These are phyloP conservation scores for Drosophila albomicans DNA, from an alignment of 1,140 invertebrate genomes.

Conservation along the genomic window DNA sequence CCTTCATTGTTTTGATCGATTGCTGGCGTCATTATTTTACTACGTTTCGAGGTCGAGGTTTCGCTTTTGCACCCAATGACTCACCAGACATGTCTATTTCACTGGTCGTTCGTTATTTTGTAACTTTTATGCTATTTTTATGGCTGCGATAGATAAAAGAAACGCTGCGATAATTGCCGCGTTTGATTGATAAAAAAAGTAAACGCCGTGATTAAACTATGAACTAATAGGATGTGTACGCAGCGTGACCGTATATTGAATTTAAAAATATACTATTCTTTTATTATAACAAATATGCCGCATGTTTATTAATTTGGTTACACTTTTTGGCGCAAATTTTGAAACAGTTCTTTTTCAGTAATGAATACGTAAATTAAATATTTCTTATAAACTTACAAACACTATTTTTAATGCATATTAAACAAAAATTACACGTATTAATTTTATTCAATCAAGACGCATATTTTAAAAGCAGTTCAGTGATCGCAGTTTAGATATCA, in stretches of 20 bases:
- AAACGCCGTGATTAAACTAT: conserved; percentile 31
- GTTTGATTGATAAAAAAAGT: conserved; percentile 51
- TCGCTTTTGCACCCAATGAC: conserved; percentile 41
- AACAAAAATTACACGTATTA: too few species aligned
- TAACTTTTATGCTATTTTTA: conserved; percentile 45
- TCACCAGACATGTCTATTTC: conserved; percentile 64
- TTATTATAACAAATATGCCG: neutral
- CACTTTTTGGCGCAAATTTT: neutral
- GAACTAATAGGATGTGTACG: neutral
- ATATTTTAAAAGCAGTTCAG: too few species aligned
- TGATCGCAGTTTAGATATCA: too few species aligned
- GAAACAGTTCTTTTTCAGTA: neutral
- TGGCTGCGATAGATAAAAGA: conserved; percentile 67
- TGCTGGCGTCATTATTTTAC: conserved; percentile 48
- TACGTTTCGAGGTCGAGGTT: conserved; percentile 51
- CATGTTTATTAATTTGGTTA: too few species aligned
- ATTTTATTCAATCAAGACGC: too few species aligned
- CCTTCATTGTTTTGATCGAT: conserved; percentile 40
- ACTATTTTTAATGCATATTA: too few species aligned
- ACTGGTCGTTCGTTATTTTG: conserved; percentile 28
- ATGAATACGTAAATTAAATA: too few species aligned
- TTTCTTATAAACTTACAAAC: too few species aligned
- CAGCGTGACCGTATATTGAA: neutral
- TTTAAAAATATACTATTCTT: neutral
- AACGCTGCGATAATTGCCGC: conserved; percentile 45